Evolutionary conservation across 2,888 invertebrate genomes (phyloP).

Genomic region (Lymantria dispar): DNA sequence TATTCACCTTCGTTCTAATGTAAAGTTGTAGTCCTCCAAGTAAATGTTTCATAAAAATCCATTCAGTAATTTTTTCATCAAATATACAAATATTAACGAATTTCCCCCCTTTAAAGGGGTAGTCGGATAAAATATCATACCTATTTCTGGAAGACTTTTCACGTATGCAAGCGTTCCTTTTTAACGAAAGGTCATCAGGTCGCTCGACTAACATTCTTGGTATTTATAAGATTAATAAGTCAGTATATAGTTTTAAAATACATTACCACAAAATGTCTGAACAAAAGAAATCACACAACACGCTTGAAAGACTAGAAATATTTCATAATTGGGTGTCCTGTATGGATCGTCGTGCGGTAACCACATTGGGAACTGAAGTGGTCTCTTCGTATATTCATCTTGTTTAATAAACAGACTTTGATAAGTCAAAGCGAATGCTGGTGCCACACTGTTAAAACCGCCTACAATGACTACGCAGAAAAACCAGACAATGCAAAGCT

Average conservation of each 20-base stretch:
- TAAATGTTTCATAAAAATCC: too few relatives aligned
- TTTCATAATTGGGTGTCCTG: conserved; percentile 60
- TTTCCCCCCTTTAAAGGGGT: too few relatives aligned
- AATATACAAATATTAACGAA: too few relatives aligned
- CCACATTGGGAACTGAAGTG: conserved; percentile 60
- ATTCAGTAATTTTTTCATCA: too few relatives aligned
- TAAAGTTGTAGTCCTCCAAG: too few relatives aligned
- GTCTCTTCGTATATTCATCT: conserved; percentile 47
- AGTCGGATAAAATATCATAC: too few relatives aligned
- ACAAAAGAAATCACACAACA: conserved; percentile 31
- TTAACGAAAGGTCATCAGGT: too few relatives aligned
- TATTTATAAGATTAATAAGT: too few relatives aligned
- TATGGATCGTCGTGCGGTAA: conserved; percentile 58
- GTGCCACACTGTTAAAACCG: conserved; percentile 33
- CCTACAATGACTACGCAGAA: conserved; percentile 27
- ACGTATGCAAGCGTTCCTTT: too few relatives aligned
- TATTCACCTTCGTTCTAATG: too few relatives aligned
- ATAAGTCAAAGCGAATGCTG: conserved; percentile 40
- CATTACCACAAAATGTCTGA: conserved; percentile 52
- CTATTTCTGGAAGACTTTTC: too few relatives aligned
- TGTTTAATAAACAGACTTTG: conserved; percentile 49
- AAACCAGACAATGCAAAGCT: conserved; percentile 49
- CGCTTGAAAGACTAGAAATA: conserved; percentile 42
- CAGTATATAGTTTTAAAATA: conserved; percentile 2
- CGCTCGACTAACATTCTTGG: too few relatives aligned